Evolutionary conservation across 2,888 invertebrate species (phyloP), one percentile per base, ranked within the genome.

Genomic region (Malthinus flaveolus): DNA sequence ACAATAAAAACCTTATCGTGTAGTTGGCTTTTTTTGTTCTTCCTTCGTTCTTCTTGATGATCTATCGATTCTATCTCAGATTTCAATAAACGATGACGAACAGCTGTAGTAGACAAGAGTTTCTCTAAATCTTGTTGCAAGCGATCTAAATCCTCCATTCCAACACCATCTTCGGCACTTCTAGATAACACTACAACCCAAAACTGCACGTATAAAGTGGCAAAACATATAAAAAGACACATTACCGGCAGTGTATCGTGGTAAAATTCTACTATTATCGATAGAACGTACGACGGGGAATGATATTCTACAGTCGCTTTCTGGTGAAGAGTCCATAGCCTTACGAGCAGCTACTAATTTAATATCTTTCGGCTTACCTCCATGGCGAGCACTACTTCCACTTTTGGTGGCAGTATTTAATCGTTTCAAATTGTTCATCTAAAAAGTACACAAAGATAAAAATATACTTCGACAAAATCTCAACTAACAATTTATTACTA

Each of bases 71-170:
- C 85, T 58, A 88, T 87, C 79, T 92, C 91, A 1, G 86, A 83
- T 68, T 89, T 89, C n/a, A 96, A 83, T 59, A 88, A 86, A 66
- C 93, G 83, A 66, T 88, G 84, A 54, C 95, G 83, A 10, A 93
- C 85, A 0, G 93, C 93, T 50, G 91, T 90, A 49, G 89, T 89
- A 0, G 93, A 91, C 15, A 96, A 82, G 48, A 96, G 80, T 13
- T 89, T 88, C 78, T 97, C 96, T 49, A 96, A 78, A 75, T 97
- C 96, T 49, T 89, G 79, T 75, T 97, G 96, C 7, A 97, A 80
- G 1, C 86, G 84, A 75, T 96, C 95, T 46, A 96, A 80, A 73
- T 97, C 95, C 69, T 96, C 95, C 82, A 94, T 89, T 11, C 87
- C 89, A 59, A 95, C 85, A 3, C 87, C 86, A 71, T 93, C 93